Evolutionary conservation across 2,113 vertebrate genomes (phyloP).

Genomic region (Rissa tridactyla): DNA sequence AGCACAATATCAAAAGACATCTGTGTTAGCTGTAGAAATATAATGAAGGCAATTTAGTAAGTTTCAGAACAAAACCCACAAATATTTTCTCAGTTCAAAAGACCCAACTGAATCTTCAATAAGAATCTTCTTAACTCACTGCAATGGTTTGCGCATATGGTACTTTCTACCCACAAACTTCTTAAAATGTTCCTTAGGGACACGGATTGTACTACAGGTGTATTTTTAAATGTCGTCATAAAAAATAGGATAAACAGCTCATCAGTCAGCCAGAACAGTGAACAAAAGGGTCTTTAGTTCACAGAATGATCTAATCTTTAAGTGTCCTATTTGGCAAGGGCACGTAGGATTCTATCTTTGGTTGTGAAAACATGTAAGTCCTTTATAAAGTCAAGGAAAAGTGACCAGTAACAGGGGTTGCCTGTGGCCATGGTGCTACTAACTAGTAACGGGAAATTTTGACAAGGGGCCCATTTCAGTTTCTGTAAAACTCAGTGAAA

Average conservation of each 20-base stretch:
- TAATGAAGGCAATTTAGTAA: constrained; percentile 73
- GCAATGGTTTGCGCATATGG: background rate
- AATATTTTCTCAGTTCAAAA: constrained; percentile 58
- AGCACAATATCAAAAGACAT: constrained; percentile 60
- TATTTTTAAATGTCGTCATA: background rate
- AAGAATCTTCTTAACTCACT: constrained; percentile 50
- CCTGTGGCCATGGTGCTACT: background rate
- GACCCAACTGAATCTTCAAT: constrained; percentile 38
- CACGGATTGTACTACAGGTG: background rate
- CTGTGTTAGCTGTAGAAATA: constrained; percentile 63
- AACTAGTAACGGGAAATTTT: background rate
- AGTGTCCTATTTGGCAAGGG: background rate
- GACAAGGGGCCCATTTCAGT: rapidly evolving
- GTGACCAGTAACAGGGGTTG: background rate
- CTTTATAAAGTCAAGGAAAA: background rate
- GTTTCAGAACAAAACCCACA: constrained; percentile 59
- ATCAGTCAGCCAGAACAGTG: constrained; percentile 8
- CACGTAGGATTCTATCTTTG: background rate
- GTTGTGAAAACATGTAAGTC: background rate
- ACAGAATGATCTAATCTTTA: background rate
- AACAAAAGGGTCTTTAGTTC: constrained; percentile 41
- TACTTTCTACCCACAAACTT: background rate
- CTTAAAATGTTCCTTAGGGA: constrained; percentile 10
- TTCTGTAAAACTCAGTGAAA: background rate
- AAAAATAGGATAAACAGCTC: background rate